A percentile compares a stretch with the other conserved stretches of the same genome.
phyloP scores from a whole-genome alignment of 2,113 vertebrate genomes.

The Mus pahari region DNA sequence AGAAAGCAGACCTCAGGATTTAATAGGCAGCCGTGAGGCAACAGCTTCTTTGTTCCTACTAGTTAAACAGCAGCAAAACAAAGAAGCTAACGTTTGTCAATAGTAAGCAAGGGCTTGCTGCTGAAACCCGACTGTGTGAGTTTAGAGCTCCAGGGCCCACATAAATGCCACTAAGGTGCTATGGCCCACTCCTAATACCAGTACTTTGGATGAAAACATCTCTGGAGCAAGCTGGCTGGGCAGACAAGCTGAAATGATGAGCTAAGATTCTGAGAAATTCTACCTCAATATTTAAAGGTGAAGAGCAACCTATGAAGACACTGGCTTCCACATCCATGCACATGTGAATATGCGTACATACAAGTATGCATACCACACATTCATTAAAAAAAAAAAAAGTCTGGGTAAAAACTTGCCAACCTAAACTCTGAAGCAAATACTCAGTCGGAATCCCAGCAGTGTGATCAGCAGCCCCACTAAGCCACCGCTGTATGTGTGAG shows the following conservation, averaged over 20 bases:
- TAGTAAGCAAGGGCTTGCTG: not conserved
- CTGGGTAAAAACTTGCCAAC: not conserved
- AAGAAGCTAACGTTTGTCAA: not conserved
- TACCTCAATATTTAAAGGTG: not conserved
- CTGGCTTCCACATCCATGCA: not conserved
- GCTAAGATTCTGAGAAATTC: not conserved
- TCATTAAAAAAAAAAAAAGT: no score
- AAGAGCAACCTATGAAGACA: not conserved
- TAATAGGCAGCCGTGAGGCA: not conserved
- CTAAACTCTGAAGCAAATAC: not conserved
- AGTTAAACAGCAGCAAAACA: not conserved
- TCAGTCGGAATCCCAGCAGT: not conserved
- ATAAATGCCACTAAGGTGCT: not conserved
- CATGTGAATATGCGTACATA: not conserved
- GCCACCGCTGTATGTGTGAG: not conserved
- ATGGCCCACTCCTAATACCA: not conserved
- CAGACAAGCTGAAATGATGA: not conserved
- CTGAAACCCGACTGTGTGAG: not conserved
- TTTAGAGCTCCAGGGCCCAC: not conserved
- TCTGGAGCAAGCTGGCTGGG: not conserved
- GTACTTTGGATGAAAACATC: not conserved
- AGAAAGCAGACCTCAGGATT: not conserved
- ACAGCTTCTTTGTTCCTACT: not conserved
- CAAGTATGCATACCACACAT: not conserved
- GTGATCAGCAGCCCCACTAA: not conserved